phyloP scores from a whole-genome alignment of 35 echinoderm and acorn worm species.

The Heliocidaris erythrogramma region DNA sequence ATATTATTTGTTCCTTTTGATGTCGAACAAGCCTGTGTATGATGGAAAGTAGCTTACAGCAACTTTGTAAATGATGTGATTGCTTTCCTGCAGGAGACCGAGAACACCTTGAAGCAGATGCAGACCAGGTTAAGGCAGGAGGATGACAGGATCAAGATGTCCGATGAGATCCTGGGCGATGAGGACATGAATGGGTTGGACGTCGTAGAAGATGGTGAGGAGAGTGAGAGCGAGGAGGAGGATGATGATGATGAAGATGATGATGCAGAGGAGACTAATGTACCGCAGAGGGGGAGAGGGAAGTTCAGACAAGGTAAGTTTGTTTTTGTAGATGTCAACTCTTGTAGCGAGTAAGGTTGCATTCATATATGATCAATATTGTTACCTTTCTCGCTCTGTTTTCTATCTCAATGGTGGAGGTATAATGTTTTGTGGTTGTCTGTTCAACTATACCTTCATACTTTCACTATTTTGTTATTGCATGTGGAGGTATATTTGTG shows the following conservation, averaged over 20 bases:
- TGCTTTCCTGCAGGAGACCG: conserved; percentile 74
- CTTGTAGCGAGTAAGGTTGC: no score
- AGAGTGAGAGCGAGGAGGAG: conserved; percentile 76
- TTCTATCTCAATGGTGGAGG: no score
- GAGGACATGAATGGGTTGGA: conserved; percentile 65
- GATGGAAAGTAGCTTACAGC: neutral
- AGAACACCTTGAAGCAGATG: conserved; percentile 85
- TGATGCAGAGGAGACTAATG: conserved; percentile 30
- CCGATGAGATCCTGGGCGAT: conserved; percentile 78
- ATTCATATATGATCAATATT: no score
- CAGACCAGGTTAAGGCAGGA: conserved; percentile 87
- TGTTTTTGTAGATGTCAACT: neutral
- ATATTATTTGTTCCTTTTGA: neutral
- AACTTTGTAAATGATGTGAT: neutral
- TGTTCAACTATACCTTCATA: no score
- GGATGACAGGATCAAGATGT: conserved; percentile 68
- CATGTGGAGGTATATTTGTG: no score
- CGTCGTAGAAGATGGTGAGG: conserved; percentile 80
- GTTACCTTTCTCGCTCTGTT: no score
- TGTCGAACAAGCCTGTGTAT: neutral
- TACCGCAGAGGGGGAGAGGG: neutral
- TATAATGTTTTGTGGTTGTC: no score
- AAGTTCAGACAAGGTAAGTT: conserved; percentile 60
- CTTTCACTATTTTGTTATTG: no score
- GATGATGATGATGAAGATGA: conserved; percentile 68